Percentiles rank a stretch among this genome's conserved stretches.
Conservation (phyloP, 2,888 invertebrate genomes). For the Tribolium freemani region DNA sequence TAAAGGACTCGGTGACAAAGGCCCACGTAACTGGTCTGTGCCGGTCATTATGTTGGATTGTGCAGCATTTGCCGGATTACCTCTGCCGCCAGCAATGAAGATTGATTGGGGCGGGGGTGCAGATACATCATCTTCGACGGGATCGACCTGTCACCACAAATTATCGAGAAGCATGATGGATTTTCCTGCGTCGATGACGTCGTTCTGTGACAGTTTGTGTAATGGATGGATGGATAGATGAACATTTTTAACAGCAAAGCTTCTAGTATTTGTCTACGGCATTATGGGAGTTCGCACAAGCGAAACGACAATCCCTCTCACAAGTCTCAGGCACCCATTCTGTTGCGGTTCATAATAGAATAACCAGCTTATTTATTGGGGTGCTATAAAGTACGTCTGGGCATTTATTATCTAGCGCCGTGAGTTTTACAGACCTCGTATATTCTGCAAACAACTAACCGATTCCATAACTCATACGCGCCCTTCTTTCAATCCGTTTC, state of each 20-base stretch:
- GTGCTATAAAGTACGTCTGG: slow-evolving; percentile 65
- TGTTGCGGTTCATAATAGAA: slow-evolving; percentile 66
- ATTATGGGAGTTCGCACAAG: slow-evolving; percentile 50
- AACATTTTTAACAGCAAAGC: slow-evolving; percentile 31
- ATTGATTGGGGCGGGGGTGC: slow-evolving; percentile 61
- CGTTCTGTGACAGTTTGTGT: slow-evolving; percentile 39
- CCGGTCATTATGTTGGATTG: slow-evolving; percentile 64
- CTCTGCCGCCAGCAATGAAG: slow-evolving; percentile 62
- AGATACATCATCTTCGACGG: slow-evolving; percentile 64
- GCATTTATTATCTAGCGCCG: slow-evolving; percentile 66
- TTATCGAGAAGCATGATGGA: slow-evolving; percentile 64
- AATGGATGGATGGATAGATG: slow-evolving; percentile 40
- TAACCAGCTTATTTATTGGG: slow-evolving; percentile 67
- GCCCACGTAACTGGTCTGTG: slow-evolving; percentile 60
- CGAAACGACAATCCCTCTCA: slow-evolving; percentile 57
- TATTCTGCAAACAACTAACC: slow-evolving; percentile 60
- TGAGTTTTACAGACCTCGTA: slow-evolving; percentile 63
- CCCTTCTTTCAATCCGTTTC: too few relatives aligned
- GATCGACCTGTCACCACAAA: slow-evolving; percentile 64
- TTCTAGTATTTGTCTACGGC: slow-evolving; percentile 35
- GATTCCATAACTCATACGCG: background rate
- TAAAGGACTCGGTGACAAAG: slow-evolving; percentile 55
- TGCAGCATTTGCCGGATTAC: slow-evolving; percentile 62
- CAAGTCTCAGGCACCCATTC: slow-evolving; percentile 57
- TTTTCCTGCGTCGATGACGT: slow-evolving; percentile 47